Conservation (phyloP, 2,113 vertebrate species). For the Cyanoderma ruficeps region DNA sequence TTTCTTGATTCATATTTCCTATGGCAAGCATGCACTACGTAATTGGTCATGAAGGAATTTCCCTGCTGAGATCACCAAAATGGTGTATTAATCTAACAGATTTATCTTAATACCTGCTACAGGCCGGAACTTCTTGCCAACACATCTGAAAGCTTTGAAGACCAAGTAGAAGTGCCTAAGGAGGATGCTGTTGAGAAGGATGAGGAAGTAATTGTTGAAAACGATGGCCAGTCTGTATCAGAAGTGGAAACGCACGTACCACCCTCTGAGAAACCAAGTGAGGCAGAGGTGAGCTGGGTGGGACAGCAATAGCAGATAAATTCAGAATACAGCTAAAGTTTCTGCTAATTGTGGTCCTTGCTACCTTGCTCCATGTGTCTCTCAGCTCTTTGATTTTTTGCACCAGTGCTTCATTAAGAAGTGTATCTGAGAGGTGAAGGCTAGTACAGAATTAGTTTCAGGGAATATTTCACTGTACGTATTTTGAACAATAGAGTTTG, state of each 20-base stretch:
- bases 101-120: not conserved
- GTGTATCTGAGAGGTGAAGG: not conserved
- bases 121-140: slow-evolving; percentile 40
- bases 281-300: slow-evolving; percentile 56
- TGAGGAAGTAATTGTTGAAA: not conserved
- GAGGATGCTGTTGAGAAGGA: not conserved
- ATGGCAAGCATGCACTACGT: not conserved
- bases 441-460: not conserved
- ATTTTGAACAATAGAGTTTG: not conserved
- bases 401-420: not conserved
- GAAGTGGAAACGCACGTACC: not conserved
- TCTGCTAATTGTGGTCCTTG: not conserved
- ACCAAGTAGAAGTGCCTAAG: slow-evolving; percentile 7
- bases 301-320: not conserved
- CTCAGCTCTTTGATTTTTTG: not conserved
- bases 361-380: not conserved
- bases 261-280: slow-evolving; percentile 56
- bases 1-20: not conserved
- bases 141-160: slow-evolving; percentile 54
- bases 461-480: not conserved
- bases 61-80: not conserved
- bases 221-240: not conserved
- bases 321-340: not conserved
- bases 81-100: not conserved
- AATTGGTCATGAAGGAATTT: not conserved